Evolutionary conservation across 2,888 invertebrate species (phyloP).

Genomic region (Dynastes hyllus): DNA sequence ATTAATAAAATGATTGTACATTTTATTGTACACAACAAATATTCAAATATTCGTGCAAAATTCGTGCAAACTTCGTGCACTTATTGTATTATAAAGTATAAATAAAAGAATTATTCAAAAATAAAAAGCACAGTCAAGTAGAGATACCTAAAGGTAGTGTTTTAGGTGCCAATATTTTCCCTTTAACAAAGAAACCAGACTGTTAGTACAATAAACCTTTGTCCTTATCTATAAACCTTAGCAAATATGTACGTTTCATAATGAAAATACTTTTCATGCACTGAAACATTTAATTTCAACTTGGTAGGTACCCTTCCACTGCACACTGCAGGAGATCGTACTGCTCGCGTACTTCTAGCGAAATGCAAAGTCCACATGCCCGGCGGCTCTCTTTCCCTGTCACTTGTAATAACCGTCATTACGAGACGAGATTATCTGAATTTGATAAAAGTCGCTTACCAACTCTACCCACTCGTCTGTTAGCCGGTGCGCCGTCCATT

Average conservation of each 20-base stretch:
- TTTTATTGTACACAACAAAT: no score
- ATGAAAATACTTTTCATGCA: not conserved
- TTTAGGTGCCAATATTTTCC: no score
- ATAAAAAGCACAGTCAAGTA: no score
- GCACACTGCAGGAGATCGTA: not conserved
- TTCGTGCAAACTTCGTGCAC: no score
- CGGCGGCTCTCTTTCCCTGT: conserved; percentile 51
- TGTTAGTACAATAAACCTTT: no score
- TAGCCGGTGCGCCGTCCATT: conserved; percentile 54
- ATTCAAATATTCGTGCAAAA: no score
- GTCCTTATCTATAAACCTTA: not conserved
- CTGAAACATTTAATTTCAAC: conserved; percentile 2
- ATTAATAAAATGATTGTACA: no score
- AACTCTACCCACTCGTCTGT: conserved; percentile 56
- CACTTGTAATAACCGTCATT: conserved; percentile 61
- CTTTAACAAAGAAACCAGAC: no score
- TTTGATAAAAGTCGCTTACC: conserved; percentile 60
- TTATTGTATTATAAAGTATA: no score
- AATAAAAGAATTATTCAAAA: no score
- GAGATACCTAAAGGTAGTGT: no score
- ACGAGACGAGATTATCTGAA: conserved; percentile 61
- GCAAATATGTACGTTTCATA: not conserved
- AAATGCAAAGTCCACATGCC: not conserved
- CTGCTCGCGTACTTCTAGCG: not conserved
- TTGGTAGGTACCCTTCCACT: not conserved